phyloP scores from a whole-genome alignment of 2,888 invertebrate species.

The Liopterus haemorrhoidalis region DNA sequence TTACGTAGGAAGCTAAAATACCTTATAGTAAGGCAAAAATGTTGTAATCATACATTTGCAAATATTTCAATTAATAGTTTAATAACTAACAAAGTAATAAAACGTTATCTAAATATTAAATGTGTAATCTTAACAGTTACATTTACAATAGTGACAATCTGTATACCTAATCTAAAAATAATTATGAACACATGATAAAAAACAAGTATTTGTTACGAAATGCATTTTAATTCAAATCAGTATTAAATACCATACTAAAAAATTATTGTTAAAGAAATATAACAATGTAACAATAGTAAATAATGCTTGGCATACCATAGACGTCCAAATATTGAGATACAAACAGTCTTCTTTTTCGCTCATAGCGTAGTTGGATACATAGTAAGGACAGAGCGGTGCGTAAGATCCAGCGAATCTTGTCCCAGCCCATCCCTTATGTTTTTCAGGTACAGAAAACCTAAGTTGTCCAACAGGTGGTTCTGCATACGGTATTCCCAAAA shows the following conservation, averaged over 20 bases:
- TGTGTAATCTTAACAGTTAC: neutral
- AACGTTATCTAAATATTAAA: conserved; percentile 19
- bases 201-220: too few relatives aligned
- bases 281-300: neutral
- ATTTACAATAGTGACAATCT: neutral
- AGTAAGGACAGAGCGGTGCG: conserved; percentile 64
- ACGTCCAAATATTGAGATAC: conserved; percentile 85
- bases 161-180: neutral
- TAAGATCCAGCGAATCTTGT: conserved; percentile 65
- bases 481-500: conserved; percentile 76
- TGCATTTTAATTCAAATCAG: too few relatives aligned
- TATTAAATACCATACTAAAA: too few relatives aligned
- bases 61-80: neutral
- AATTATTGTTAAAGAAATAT: too few relatives aligned
- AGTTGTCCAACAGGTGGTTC: conserved; percentile 66
- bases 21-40: too few relatives aligned
- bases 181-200: too few relatives aligned
- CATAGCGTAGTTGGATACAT: conserved; percentile 39
- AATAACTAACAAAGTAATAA: conserved; percentile 10
- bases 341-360: conserved; percentile 72
- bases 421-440: conserved; percentile 65
- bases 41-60: too few relatives aligned
- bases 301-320: conserved; percentile 53
- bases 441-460: conserved; percentile 68
- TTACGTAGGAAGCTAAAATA: too few relatives aligned